Conservation (phyloP, 2,797 vertebrate genomes). For the Acomys russatus region DNA sequence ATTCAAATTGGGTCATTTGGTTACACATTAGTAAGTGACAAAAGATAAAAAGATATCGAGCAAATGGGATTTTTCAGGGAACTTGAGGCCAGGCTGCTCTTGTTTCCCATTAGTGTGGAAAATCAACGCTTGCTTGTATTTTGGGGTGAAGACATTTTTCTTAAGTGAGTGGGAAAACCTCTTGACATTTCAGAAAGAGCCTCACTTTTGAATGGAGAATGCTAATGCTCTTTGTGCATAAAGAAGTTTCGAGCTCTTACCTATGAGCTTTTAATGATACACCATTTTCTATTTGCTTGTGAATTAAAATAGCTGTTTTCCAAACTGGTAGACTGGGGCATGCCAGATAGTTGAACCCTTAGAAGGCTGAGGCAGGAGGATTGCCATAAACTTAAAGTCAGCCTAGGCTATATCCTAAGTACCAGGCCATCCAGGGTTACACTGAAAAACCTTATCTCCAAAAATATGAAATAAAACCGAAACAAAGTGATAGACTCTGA, state of each 20-base stretch:
- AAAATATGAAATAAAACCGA: background rate
- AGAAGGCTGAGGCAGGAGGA: background rate
- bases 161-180: conserved; percentile 79
- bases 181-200: conserved; percentile 81
- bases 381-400: background rate
- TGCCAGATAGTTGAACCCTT: background rate
- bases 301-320: conserved; percentile 52
- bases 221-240: conserved; percentile 65
- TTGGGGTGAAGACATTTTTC: conserved; percentile 73
- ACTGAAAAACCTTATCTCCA: background rate
- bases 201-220: conserved; percentile 62
- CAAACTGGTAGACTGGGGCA: background rate
- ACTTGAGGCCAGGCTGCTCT: conserved; percentile 51
- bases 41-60: conserved; percentile 72
- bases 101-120: conserved; percentile 74
- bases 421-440: background rate
- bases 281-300: conserved; percentile 58
- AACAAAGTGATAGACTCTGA: conserved; percentile 36
- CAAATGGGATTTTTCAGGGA: conserved; percentile 64
- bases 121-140: conserved; percentile 74
- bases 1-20: conserved; percentile 68
- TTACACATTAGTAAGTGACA: conserved; percentile 71
- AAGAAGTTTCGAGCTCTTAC: conserved; percentile 61
- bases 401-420: background rate
- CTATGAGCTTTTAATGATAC: conserved; percentile 41